Evolutionary conservation across 2,797 vertebrate species (phyloP).

Genomic region (Poeciliopsis gracilis): DNA sequence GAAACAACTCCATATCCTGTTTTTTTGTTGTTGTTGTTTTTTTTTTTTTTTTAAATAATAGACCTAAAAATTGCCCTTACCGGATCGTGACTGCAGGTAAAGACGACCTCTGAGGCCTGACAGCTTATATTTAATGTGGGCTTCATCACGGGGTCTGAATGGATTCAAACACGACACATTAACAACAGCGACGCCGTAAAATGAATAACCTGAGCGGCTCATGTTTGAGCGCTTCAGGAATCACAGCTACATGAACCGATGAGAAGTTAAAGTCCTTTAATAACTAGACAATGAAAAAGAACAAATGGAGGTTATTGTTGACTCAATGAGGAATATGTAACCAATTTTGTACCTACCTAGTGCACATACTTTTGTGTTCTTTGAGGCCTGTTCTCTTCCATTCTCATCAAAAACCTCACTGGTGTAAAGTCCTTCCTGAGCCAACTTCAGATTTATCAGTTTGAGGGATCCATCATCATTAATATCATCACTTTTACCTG

Average conservation of each 20-base stretch:
- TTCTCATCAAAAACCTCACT: fast-evolving
- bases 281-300: not conserved
- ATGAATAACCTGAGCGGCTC: not conserved
- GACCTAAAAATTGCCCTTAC: conserved; percentile 34
- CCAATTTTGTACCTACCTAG: conserved; percentile 33
- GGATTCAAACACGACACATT: not conserved
- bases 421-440: fast-evolving
- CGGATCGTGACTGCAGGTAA: not conserved
- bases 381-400: fast-evolving
- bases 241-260: no score
- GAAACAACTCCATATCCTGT: not conserved
- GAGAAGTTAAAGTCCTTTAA: not conserved
- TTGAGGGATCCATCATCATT: not conserved
- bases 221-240: not conserved
- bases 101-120: fast-evolving
- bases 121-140: fast-evolving
- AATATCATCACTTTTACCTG: not conserved
- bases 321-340: not conserved
- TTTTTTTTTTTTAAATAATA: not conserved
- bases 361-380: fast-evolving
- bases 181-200: not conserved
- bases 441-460: not conserved
- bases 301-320: not conserved
- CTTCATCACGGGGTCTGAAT: not conserved
- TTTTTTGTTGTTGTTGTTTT: no score